phyloP scores from a whole-genome alignment of 1,140 invertebrate genomes.

The Dufourea novaeangliae region DNA sequence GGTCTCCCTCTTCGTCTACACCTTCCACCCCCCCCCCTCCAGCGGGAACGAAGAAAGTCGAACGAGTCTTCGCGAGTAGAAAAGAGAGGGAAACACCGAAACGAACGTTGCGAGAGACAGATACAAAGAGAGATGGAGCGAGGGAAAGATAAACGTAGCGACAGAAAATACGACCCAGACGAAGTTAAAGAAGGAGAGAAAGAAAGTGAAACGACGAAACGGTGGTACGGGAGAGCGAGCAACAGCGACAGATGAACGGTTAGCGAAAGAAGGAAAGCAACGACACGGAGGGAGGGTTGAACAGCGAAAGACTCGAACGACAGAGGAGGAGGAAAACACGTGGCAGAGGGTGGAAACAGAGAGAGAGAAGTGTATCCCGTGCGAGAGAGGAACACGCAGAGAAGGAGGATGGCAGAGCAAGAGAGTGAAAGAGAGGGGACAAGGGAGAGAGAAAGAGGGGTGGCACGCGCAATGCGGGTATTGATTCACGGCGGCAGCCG shows the following conservation, averaged over 20 bases:
- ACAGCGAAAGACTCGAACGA: not conserved
- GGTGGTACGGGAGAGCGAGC: slow-evolving; percentile 4
- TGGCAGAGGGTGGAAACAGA: slow-evolving; percentile 27
- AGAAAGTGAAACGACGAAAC: slow-evolving; percentile 58
- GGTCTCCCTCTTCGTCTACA: not conserved
- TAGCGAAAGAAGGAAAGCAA: slow-evolving; percentile 49
- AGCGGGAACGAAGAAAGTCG: slow-evolving; percentile 12
- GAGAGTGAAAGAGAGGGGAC: slow-evolving; percentile 76
- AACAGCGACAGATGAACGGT: slow-evolving; percentile 57
- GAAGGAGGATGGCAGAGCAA: not conserved
- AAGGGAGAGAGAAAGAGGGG: slow-evolving; percentile 72
- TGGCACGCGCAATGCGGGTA: slow-evolving; percentile 82
- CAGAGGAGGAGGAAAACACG: slow-evolving; percentile 51
- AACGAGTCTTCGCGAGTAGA: slow-evolving; percentile 1
- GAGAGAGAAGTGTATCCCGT: no score
- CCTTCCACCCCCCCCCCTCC: not conserved
- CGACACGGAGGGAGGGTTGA: slow-evolving; percentile 75
- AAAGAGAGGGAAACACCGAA: not conserved
- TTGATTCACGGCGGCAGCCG: slow-evolving; percentile 80
- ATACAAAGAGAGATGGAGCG: no score
- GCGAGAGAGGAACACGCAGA: slow-evolving; percentile 47
- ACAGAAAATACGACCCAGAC: no score
- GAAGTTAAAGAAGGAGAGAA: slow-evolving; percentile 64
- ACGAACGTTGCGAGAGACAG: no score
- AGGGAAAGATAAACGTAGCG: no score